These are phyloP conservation scores for Euphonia xanthogaster DNA, from an alignment of 2,797 vertebrate species.

Conservation along the genomic window DNA sequence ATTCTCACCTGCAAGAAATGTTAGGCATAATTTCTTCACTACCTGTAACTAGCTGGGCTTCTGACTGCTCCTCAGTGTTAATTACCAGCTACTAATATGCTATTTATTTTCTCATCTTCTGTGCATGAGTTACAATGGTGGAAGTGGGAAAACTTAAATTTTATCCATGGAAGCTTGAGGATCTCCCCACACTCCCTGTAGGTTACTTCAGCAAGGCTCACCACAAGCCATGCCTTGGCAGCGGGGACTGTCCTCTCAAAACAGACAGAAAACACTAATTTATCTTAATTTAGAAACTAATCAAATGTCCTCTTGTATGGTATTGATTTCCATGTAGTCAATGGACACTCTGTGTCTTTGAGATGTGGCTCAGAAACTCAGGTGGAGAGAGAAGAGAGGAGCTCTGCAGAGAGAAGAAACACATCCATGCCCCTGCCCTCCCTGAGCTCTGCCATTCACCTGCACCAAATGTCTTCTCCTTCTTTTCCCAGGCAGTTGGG, in stretches of 20 bases:
- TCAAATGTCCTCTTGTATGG: background rate
- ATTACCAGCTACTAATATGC: background rate
- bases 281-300: background rate
- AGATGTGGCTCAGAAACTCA: background rate
- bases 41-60: background rate
- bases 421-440: accelerated
- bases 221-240: background rate
- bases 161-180: background rate
- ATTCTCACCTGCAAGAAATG: background rate
- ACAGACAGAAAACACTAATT: background rate
- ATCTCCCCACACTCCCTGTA: background rate
- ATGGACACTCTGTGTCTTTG: background rate
- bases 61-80: background rate
- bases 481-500: background rate
- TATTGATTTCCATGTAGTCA: background rate
- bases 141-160: background rate
- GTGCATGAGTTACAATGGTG: background rate
- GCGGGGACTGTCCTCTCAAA: background rate
- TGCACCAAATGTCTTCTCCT: background rate
- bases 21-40: background rate
- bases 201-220: background rate
- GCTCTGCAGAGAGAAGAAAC: background rate
- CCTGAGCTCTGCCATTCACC: background rate
- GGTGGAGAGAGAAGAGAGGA: background rate
- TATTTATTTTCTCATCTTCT: background rate